phyloP scores from a whole-genome alignment of 2,888 invertebrate genomes.

The Eilema griseolum region DNA sequence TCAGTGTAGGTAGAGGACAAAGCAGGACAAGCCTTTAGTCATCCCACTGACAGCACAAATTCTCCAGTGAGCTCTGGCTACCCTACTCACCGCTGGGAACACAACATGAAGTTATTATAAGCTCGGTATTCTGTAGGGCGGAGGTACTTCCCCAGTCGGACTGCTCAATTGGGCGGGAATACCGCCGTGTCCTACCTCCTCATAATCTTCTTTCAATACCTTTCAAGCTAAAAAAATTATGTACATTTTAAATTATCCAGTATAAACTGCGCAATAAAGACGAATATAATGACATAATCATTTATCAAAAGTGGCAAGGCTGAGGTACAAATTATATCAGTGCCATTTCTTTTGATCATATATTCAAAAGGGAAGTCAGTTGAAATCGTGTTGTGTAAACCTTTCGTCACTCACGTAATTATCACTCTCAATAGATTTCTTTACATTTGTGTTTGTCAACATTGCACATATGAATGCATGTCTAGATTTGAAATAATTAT shows the following conservation, averaged over 20 bases:
- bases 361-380: constrained; percentile 10
- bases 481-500: neutral
- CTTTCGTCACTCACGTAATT: neutral
- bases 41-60: no score
- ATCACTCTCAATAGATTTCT: neutral
- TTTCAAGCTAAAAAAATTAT: no score
- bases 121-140: no score
- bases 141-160: no score
- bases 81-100: no score
- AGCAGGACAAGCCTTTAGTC: no score
- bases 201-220: no score
- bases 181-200: no score
- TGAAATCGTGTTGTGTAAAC: neutral
- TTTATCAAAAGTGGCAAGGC: neutral
- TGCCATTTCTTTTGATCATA: neutral
- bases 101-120: no score
- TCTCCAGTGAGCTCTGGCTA: no score
- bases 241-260: neutral
- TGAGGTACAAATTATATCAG: neutral
- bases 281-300: neutral
- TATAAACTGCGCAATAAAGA: neutral
- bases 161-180: no score
- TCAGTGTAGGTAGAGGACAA: no score
- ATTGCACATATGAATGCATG: neutral
- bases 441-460: constrained; percentile 3